Percentiles rank a stretch among this genome's conserved stretches.
Evolutionary conservation across 2,797 vertebrate species (phyloP).

Genomic region (Setipinna tenuifilis): DNA sequence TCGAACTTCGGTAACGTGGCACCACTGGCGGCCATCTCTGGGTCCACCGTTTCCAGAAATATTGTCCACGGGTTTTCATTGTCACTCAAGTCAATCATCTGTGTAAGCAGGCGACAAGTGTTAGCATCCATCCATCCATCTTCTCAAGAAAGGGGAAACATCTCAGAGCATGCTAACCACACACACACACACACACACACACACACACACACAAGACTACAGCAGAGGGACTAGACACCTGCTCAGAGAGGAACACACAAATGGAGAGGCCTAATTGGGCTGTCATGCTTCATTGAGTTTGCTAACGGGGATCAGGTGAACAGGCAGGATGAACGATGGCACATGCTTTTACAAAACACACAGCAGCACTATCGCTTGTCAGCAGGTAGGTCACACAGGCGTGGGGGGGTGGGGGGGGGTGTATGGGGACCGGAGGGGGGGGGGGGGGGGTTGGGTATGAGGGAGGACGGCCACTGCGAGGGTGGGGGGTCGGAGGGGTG

Average conservation of each 20-base stretch:
- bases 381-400: neutral
- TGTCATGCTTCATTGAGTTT: neutral
- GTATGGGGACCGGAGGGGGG: no score
- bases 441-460: no score
- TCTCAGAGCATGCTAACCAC: neutral
- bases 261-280: neutral
- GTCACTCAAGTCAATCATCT: conserved; percentile 99
- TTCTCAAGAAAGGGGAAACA: neutral
- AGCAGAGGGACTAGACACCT: neutral
- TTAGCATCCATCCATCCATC: neutral
- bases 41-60: conserved; percentile 99
- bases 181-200: neutral
- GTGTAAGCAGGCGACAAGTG: conserved; percentile 23
- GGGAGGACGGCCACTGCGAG: no score
- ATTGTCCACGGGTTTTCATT: conserved; percentile 99
- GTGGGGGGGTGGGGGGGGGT: no score
- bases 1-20: conserved; percentile 98
- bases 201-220: neutral
- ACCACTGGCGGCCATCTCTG: conserved; percentile 96
- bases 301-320: neutral
- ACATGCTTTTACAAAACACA: neutral
- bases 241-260: neutral
- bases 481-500: neutral
- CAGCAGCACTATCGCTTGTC: neutral
- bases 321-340: neutral